phyloP scores from a whole-genome alignment of 2,797 vertebrate species.

The Limnodromus scolopaceus region DNA sequence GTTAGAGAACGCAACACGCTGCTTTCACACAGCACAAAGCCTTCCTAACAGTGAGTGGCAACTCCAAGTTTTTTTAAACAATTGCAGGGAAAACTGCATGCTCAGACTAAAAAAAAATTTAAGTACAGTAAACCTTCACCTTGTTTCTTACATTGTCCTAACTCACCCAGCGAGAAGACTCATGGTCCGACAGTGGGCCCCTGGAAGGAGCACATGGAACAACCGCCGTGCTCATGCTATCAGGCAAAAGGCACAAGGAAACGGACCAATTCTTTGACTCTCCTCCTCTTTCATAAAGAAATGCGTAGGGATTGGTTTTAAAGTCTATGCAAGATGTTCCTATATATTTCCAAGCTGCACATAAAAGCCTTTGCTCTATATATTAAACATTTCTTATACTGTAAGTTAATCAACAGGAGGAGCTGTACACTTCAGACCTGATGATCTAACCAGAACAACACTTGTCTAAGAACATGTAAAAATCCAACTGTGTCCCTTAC shows the following conservation, averaged over 20 bases:
- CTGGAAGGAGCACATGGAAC: not conserved
- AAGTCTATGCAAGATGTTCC: not conserved
- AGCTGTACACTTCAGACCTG: not conserved
- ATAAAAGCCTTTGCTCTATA: not conserved
- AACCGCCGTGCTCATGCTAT: accelerated
- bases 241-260: not conserved
- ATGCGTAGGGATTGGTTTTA: not conserved
- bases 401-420: not conserved
- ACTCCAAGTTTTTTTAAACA: not conserved
- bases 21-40: not conserved
- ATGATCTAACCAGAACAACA: not conserved
- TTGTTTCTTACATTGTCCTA: not conserved
- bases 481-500: not conserved
- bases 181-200: not conserved
- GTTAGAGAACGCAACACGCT: not conserved
- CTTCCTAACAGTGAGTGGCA: not conserved
- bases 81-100: not conserved
- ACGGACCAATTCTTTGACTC: not conserved
- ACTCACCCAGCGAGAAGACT: not conserved
- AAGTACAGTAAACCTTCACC: not conserved
- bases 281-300: not conserved
- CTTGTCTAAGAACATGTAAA: not conserved
- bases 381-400: not conserved
- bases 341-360: not conserved
- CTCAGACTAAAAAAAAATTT: not conserved